Conservation (phyloP, 2,888 invertebrate species). For the Tubulanus polymorphus region DNA sequence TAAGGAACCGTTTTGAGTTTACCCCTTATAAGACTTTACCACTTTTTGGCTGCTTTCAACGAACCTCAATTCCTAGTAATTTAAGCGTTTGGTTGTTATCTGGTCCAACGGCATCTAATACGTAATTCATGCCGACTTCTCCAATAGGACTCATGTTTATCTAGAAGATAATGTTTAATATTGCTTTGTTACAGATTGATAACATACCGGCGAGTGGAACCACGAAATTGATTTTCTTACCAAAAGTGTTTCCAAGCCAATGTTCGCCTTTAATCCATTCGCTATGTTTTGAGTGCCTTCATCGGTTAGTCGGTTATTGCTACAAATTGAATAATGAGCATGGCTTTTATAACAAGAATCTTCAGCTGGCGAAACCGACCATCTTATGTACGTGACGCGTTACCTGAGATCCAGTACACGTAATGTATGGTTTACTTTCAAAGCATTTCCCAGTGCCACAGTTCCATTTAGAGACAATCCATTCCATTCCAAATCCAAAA, state of each 20-base stretch:
- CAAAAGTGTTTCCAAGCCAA: conserved; percentile 38
- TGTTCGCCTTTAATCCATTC: conserved; percentile 35
- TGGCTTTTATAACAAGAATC: conserved; percentile 7
- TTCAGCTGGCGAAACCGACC: background rate
- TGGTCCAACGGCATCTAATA: conserved; percentile 29
- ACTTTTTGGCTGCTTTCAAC: too few relatives aligned
- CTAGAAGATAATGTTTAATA: conserved; percentile 23
- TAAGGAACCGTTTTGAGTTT: background rate
- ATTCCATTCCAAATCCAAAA: conserved; percentile 48
- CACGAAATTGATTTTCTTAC: conserved; percentile 26
- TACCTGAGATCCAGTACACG: conserved; percentile 45
- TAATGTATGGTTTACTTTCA: conserved; percentile 35
- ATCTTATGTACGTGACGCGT: conserved; percentile 13
- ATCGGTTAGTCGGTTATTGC: conserved; percentile 40
- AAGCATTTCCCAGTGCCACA: conserved; percentile 28
- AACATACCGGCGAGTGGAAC: background rate
- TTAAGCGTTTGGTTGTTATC: conserved; percentile 26
- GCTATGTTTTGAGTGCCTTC: conserved; percentile 33
- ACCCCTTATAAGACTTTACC: too few relatives aligned
- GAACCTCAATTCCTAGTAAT: conserved; percentile 41
- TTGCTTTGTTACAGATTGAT: background rate
- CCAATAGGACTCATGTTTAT: conserved; percentile 42
- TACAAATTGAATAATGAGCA: conserved; percentile 23
- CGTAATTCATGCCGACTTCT: conserved; percentile 36
- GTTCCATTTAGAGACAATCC: conserved; percentile 36